Base-by-base conservation (phyloP, 2,113 vertebrate genomes). In the Rhineura floridana region DNA sequence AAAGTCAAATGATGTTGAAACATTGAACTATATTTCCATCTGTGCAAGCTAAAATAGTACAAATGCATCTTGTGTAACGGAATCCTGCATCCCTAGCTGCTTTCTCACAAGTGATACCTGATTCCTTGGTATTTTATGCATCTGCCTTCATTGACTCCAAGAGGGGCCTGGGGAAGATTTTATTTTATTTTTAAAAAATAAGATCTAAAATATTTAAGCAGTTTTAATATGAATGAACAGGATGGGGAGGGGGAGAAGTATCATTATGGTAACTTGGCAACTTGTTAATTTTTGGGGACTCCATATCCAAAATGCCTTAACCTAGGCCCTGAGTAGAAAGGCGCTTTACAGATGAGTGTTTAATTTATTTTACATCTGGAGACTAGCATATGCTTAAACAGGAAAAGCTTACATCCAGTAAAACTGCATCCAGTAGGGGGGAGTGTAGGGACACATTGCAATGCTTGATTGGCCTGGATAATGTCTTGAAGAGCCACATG, bases 1-100 rank as follows among this genome's bases (percentile, higher is more conserved):
- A 98, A 98, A 98, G 97, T 97, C 97, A 98, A 98, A 98, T 98
- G 97, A 98, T 98, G 97, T 98, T 97, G 98, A 97, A 97, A 98
- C 97, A 97, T 96, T 97, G 97, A 98, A 97, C 96, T 97, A 95
- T 96, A 97, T 97, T 97, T 98, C 97, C 97, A 98, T 98, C 98
- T 98, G 97, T 97, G 97, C 98, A 95, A 96, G 96, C 96, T 97
- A 96, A 96, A 97, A 96, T 96, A 97, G 97, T 96, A 95, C 93
- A 96, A 96, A 95, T 94, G 91, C 93, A 91, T 96, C 91, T 94
- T 82, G 55, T 98, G 98, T 97, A 98, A 98, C 95, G 95, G 96
- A 98, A 97, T 97, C 96, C 96, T 88, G 70, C 94, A 96, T 98
- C 97, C 97, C 97, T 96, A 93, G 97, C 97, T 98, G 95, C 97